phyloP scores from a whole-genome alignment of 2,797 vertebrate species.

The Spinus pinus region DNA sequence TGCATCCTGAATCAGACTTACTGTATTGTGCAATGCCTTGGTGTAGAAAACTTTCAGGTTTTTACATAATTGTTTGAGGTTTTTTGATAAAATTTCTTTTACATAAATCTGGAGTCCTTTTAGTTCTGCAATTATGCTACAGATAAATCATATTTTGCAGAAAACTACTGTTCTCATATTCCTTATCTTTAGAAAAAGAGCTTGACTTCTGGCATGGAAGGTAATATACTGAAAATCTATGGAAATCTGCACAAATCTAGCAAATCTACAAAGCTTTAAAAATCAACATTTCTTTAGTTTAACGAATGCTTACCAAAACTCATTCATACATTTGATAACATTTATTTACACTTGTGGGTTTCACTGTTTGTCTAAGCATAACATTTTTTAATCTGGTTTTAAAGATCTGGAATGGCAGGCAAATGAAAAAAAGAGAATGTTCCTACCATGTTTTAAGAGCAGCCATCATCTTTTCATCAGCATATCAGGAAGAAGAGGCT shows the following conservation, averaged over 20 bases:
- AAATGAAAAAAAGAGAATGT: neutral
- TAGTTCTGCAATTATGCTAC: neutral
- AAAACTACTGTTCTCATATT: neutral
- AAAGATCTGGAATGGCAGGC: neutral
- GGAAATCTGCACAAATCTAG: neutral
- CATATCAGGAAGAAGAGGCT: neutral
- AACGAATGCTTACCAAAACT: neutral
- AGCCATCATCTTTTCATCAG: neutral
- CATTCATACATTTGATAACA: neutral
- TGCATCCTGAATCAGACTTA: neutral
- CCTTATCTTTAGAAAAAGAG: neutral
- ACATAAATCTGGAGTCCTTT: neutral
- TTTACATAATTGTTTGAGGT: neutral
- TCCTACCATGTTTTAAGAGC: neutral
- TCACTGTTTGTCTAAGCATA: neutral
- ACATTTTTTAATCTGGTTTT: neutral
- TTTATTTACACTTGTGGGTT: neutral
- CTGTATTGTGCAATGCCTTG: neutral
- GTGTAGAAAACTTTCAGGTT: neutral
- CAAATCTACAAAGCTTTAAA: neutral
- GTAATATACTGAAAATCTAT: neutral
- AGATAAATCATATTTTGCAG: neutral
- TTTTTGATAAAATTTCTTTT: neutral
- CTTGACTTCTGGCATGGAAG: neutral
- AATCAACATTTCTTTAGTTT: neutral